A percentile compares a stretch with the other conserved stretches of the same genome.
phyloP scores from a whole-genome alignment of 2,888 invertebrate genomes.

The Ophion ventricosus region DNA sequence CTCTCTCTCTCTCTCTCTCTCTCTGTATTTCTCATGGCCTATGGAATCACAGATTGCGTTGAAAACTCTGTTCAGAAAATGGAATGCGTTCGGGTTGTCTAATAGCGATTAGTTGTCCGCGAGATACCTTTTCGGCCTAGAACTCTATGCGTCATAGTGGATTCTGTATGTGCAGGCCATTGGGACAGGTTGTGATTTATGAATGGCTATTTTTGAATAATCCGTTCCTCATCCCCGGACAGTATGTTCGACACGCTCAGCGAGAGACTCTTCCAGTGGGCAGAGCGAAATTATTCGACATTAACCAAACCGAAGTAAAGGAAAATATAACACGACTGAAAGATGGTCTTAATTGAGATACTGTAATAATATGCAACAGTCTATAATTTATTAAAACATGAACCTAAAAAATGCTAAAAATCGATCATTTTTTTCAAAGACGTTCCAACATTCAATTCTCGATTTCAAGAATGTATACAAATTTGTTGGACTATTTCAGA shows the following conservation, averaged over 20 bases:
- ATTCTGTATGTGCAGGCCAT: slow-evolving; percentile 17
- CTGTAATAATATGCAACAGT: slow-evolving; percentile 67
- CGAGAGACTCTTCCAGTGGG: slow-evolving; percentile 58
- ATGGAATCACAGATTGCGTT: slow-evolving; percentile 27
- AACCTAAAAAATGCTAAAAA: too few relatives aligned
- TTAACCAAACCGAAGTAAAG: slow-evolving; percentile 44
- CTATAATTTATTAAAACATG: background rate
- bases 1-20: background rate
- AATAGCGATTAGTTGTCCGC: slow-evolving; percentile 62
- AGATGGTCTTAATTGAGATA: slow-evolving; percentile 62
- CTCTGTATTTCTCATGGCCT: slow-evolving; percentile 17
- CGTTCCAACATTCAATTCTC: too few relatives aligned
- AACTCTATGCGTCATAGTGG: slow-evolving; percentile 21
- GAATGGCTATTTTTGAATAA: slow-evolving; percentile 76
- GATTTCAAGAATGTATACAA: too few relatives aligned
- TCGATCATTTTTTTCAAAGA: too few relatives aligned
- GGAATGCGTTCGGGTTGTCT: slow-evolving; percentile 64
- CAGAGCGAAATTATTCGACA: slow-evolving; percentile 58
- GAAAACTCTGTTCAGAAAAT: slow-evolving; percentile 53
- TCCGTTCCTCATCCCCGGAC: slow-evolving; percentile 70
- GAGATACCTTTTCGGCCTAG: slow-evolving; percentile 38
- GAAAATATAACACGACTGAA: slow-evolving; percentile 40
- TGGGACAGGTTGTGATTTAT: slow-evolving; percentile 75
- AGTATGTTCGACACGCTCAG: slow-evolving; percentile 61
- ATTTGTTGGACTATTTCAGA: too few relatives aligned